These are phyloP conservation scores for Lucifuga dentata DNA, from an alignment of 2,113 vertebrate species.

Conservation along the genomic window DNA sequence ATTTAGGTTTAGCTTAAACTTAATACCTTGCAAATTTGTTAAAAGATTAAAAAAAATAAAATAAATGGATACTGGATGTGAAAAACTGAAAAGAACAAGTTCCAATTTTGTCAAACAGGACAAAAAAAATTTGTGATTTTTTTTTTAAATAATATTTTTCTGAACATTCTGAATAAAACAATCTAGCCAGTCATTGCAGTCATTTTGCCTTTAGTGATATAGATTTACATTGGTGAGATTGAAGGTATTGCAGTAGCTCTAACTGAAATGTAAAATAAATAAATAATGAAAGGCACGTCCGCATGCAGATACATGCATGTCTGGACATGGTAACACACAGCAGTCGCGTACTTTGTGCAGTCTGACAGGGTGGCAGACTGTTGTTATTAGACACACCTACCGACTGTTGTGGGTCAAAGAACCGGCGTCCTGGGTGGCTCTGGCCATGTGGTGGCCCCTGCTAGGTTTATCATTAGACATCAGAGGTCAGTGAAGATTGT, in stretches of 20 bases:
- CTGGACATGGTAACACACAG: slow-evolving; percentile 70
- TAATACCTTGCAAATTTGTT: too few relatives aligned
- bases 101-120: not conserved
- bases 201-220: not conserved
- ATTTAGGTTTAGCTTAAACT: slow-evolving; percentile 43
- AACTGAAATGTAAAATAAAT: slow-evolving; percentile 14
- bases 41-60: too few relatives aligned
- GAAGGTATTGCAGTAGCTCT: not conserved
- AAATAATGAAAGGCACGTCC: not conserved
- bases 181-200: not conserved
- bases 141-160: not conserved
- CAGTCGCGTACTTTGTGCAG: slow-evolving; percentile 28
- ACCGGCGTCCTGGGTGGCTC: slow-evolving; percentile 66
- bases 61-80: slow-evolving; percentile 7
- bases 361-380: slow-evolving; percentile 67
- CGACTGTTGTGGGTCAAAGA: slow-evolving; percentile 66
- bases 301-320: slow-evolving; percentile 12
- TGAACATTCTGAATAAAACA: too few relatives aligned
- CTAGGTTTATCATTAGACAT: slow-evolving; percentile 60
- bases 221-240: not conserved
- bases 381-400: slow-evolving; percentile 62
- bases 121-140: not conserved
- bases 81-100: slow-evolving; percentile 11
- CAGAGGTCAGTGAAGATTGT: slow-evolving; percentile 42
- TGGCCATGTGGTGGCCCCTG: slow-evolving; percentile 50